Percentiles rank a stretch among this genome's conserved stretches.
phyloP scores from a whole-genome alignment of 1,140 invertebrate species.

The Heliothis subflexa region DNA sequence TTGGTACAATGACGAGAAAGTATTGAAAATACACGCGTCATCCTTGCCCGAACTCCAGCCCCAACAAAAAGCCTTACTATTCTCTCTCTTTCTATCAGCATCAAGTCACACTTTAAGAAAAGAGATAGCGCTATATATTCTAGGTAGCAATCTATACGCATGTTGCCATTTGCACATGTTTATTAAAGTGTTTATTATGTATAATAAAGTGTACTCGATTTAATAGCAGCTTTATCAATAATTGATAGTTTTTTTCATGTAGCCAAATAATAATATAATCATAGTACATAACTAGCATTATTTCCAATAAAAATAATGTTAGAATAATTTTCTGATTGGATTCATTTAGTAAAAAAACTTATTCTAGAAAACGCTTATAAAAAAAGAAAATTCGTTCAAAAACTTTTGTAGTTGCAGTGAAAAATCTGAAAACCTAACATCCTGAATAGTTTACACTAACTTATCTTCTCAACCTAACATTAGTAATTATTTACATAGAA shows the following conservation, averaged over 20 bases:
- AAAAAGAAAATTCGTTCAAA: background rate
- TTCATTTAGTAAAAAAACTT: background rate
- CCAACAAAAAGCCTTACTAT: slow-evolving; percentile 42
- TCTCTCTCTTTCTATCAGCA: slow-evolving; percentile 21
- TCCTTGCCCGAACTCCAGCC: slow-evolving; percentile 57
- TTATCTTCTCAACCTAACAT: too few relatives aligned
- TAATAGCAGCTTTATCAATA: background rate
- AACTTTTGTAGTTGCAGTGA: background rate
- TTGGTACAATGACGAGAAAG: slow-evolving; percentile 80
- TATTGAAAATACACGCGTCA: slow-evolving; percentile 85
- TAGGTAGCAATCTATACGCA: background rate
- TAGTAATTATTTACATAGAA: background rate
- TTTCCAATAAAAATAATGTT: background rate
- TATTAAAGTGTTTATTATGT: slow-evolving; percentile 35
- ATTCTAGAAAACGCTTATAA: too few relatives aligned
- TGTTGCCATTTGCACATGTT: slow-evolving; percentile 5
- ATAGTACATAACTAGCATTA: background rate
- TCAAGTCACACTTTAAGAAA: background rate
- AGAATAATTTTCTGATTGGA: background rate
- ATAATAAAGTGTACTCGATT: slow-evolving; percentile 8
- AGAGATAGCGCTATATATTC: slow-evolving; percentile 29
- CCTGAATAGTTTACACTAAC: too few relatives aligned
- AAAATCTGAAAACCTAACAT: too few relatives aligned
- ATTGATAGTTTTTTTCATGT: background rate
- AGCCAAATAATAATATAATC: background rate